Conservation (phyloP, 2,888 invertebrate species). For the Criorhina ranunculi region DNA sequence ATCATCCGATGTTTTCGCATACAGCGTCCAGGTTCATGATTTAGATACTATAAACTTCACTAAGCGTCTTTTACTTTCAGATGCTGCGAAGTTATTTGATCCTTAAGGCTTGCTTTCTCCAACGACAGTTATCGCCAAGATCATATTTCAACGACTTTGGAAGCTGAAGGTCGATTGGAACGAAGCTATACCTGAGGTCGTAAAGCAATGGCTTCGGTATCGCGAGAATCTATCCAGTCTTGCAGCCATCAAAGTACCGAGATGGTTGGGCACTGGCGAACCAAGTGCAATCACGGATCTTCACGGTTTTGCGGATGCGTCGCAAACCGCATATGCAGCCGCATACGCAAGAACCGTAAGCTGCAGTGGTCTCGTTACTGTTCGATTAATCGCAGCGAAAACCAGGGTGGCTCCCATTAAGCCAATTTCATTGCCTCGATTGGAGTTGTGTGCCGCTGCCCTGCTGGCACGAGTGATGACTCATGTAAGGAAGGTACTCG, state of each 20-base stretch:
- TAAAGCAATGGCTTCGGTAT: background rate
- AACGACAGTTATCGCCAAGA: background rate
- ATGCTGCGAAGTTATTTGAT: too few species aligned
- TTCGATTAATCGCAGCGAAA: slow-evolving; percentile 16
- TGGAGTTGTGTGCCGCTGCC: slow-evolving; percentile 26
- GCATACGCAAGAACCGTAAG: slow-evolving; percentile 13
- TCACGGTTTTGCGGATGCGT: slow-evolving; percentile 24
- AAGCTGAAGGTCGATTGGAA: too few species aligned
- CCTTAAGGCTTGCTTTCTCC: background rate
- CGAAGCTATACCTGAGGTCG: background rate
- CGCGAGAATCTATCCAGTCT: background rate
- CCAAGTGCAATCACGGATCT: slow-evolving; percentile 7
- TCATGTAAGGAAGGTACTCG: slow-evolving; percentile 6
- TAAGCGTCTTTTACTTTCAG: slow-evolving; percentile 2
- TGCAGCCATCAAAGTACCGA: slow-evolving; percentile 1
- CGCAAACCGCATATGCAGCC: slow-evolving; percentile 25
- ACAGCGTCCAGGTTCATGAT: slow-evolving; percentile 20
- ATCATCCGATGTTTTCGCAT: slow-evolving; percentile 13
- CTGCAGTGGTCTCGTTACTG: slow-evolving; percentile 5
- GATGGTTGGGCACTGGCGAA: slow-evolving; percentile 24
- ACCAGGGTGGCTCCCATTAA: slow-evolving; percentile 27
- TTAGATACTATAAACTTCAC: slow-evolving; percentile 11
- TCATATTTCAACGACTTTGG: too few species aligned
- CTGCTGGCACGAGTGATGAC: too few species aligned
- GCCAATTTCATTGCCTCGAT: slow-evolving; percentile 14